Evolutionary conservation across 1,140 invertebrate species (phyloP).

Genomic region (Drosophila willistoni): DNA sequence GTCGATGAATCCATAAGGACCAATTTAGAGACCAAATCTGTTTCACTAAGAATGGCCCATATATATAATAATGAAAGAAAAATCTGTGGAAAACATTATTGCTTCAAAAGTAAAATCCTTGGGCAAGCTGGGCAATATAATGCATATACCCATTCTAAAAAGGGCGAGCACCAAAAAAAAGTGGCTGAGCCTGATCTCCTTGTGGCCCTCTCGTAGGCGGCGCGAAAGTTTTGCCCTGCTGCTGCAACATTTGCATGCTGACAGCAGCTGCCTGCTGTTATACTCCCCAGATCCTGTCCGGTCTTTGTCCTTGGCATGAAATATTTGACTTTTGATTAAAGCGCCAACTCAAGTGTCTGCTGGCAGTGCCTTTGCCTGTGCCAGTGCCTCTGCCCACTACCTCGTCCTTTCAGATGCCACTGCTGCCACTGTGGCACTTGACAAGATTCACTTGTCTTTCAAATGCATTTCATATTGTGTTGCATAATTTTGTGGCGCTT

Average conservation of each 20-base stretch:
- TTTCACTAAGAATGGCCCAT: no score
- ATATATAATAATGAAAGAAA: no score
- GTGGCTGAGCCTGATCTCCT: constrained; percentile 47
- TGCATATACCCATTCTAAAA: not conserved
- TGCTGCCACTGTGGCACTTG: constrained; percentile 61
- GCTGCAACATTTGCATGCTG: constrained; percentile 73
- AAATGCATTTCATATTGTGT: constrained; percentile 80
- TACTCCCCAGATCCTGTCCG: constrained; percentile 32
- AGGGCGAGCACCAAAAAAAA: constrained; percentile 65
- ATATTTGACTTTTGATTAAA: constrained; percentile 82
- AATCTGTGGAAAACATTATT: no score
- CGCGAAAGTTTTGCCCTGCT: constrained; percentile 68
- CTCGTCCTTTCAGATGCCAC: not conserved
- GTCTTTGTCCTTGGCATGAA: constrained; percentile 69
- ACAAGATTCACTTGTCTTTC: constrained; percentile 79
- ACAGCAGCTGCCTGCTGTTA: constrained; percentile 71
- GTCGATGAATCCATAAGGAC: no score
- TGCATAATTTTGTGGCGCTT: constrained; percentile 76
- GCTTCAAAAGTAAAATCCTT: no score
- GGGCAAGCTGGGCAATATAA: not conserved
- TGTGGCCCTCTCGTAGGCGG: constrained; percentile 34
- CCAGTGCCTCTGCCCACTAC: not conserved
- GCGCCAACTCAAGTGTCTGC: constrained; percentile 75
- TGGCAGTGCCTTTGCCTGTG: constrained; percentile 13
- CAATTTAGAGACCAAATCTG: no score